These are phyloP conservation scores for Eupithecia insigniata DNA, from an alignment of 2,888 invertebrate species.

Conservation along the genomic window DNA sequence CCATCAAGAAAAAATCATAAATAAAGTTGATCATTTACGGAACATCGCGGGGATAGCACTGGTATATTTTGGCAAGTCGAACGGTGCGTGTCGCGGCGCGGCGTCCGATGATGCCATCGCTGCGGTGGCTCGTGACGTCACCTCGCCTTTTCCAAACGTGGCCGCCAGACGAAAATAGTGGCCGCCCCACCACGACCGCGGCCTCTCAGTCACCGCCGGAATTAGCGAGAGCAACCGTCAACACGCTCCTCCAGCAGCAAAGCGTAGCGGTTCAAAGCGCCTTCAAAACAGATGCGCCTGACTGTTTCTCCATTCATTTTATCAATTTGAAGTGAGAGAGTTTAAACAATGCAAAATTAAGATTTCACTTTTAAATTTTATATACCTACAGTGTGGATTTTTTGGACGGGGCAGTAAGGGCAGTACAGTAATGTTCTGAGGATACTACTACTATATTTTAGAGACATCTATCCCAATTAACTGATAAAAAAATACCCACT, in stretches of 20 bases:
- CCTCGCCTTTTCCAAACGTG: constrained; percentile 83
- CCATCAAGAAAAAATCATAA: constrained; percentile 71
- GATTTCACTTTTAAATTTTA: background rate
- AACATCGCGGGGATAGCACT: constrained; percentile 64
- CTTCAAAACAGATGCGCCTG: constrained; percentile 28
- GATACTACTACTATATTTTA: no score
- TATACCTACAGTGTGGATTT: no score
- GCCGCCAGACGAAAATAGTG: constrained; percentile 84
- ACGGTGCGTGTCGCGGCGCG: constrained; percentile 79
- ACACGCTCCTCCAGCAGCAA: constrained; percentile 52
- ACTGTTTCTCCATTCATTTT: constrained; percentile 30
- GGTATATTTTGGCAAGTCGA: constrained; percentile 81
- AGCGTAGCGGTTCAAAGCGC: constrained; percentile 35
- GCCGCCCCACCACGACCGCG: constrained; percentile 73
- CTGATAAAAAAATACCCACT: no score
- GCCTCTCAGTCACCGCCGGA: constrained; percentile 80
- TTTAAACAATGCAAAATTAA: background rate
- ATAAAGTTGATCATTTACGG: constrained; percentile 74
- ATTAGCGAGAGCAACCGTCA: constrained; percentile 67
- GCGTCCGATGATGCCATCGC: constrained; percentile 82
- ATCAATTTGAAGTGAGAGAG: background rate
- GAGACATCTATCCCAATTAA: no score
- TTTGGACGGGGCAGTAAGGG: no score
- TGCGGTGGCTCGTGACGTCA: constrained; percentile 81
- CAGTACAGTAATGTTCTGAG: background rate